Conservation (phyloP, 2,888 invertebrate genomes). For the Nymphalis urticae region DNA sequence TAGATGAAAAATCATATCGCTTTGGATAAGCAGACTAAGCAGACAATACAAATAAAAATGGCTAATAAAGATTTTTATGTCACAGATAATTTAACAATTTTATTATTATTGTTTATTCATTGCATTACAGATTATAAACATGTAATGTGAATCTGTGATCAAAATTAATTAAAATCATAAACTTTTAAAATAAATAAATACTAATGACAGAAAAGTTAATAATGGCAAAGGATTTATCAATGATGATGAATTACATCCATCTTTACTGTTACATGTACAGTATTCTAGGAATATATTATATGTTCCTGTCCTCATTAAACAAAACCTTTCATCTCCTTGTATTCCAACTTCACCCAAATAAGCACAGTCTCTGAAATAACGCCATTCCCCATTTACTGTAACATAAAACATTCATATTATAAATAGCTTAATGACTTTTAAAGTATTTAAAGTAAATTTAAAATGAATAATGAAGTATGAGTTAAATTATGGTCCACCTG, state of each 20-base stretch:
- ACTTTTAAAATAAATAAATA: conserved; percentile 18
- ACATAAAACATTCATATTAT: conserved; percentile 31
- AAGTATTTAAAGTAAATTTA: too few species aligned
- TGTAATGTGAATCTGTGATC: not conserved
- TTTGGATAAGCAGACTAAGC: too few species aligned
- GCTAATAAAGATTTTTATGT: too few species aligned
- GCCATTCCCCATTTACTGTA: conserved; percentile 92
- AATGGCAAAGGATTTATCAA: conserved; percentile 51
- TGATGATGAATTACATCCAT: conserved; percentile 90
- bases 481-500: too few species aligned
- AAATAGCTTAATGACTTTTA: not conserved
- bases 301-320: conserved; percentile 93
- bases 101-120: not conserved
- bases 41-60: too few species aligned
- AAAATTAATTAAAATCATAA: not conserved
- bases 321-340: conserved; percentile 93
- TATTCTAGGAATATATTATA: conserved; percentile 97
- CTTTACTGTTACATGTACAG: conserved; percentile 95
- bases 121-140: not conserved
- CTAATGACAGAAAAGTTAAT: conserved; percentile 18
- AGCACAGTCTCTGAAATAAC: conserved; percentile 93
- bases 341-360: conserved; percentile 95
- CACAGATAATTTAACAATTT: not conserved
- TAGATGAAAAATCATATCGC: too few species aligned
- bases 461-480: too few species aligned